Conservation (phyloP, 64 coral and sea anemone species). For the Montipora capricornis region DNA sequence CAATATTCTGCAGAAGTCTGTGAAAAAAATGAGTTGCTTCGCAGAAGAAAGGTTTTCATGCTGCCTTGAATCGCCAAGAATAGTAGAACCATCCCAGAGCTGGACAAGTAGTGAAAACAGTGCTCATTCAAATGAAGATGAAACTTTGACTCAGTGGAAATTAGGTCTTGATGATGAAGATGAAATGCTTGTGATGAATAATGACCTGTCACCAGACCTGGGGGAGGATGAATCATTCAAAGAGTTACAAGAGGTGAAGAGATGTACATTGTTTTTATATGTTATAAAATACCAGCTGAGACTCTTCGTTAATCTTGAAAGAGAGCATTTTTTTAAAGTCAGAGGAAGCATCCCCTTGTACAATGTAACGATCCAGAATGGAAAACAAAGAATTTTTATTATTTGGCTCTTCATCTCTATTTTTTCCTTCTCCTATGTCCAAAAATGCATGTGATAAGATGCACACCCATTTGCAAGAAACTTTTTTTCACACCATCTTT, state of each 20-base stretch:
- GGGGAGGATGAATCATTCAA: conserved; percentile 85
- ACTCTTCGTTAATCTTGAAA: too few relatives aligned
- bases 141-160: conserved; percentile 52
- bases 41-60: conserved; percentile 2
- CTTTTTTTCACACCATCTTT: too few relatives aligned
- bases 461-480: too few relatives aligned
- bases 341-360: too few relatives aligned
- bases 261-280: not conserved
- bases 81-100: conserved; percentile 3
- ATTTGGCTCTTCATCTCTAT: too few relatives aligned
- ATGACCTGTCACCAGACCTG: conserved; percentile 47
- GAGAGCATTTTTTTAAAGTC: too few relatives aligned
- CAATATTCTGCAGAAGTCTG: not conserved
- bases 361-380: too few relatives aligned
- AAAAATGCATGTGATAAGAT: too few relatives aligned
- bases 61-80: conserved; percentile 8
- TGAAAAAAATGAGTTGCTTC: not conserved
- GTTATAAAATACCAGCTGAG: too few relatives aligned
- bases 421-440: too few relatives aligned
- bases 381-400: too few relatives aligned
- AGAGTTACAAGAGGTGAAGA: conserved; percentile 86
- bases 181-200: conserved; percentile 69
- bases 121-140: not conserved
- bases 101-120: conserved; percentile 11
- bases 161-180: conserved; percentile 71